A percentile compares a stretch with the other conserved stretches of the same genome.
phyloP scores from a whole-genome alignment of 2,797 vertebrate genomes.

The Enteromius trimaculatus region DNA sequence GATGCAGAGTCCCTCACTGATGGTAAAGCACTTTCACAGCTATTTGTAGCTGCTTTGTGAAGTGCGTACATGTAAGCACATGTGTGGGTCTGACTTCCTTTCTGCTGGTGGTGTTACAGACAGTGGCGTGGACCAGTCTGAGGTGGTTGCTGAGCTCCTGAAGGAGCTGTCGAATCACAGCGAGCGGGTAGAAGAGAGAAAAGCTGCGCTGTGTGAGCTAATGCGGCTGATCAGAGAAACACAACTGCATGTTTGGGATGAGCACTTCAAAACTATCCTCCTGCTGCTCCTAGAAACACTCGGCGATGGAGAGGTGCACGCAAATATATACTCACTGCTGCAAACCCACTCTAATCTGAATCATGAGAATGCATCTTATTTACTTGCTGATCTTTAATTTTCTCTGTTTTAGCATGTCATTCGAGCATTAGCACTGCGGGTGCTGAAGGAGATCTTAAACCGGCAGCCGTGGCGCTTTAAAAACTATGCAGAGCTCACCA shows the following conservation, averaged over 20 bases:
- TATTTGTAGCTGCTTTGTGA: not conserved
- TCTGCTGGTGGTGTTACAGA: constrained; percentile 73
- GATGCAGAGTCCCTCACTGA: constrained; percentile 90
- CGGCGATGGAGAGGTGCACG: constrained; percentile 91
- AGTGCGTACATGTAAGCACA: not conserved
- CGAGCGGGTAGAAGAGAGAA: constrained; percentile 94
- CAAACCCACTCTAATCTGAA: not conserved
- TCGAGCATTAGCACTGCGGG: constrained; percentile 92
- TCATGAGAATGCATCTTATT: not conserved
- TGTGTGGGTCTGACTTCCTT: not conserved
- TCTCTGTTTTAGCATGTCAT: constrained; percentile 84
- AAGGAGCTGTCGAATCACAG: constrained; percentile 97
- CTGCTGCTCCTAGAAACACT: constrained; percentile 94
- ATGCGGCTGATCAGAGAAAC: constrained; percentile 93
- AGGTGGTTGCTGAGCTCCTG: constrained; percentile 92
- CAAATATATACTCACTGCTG: not conserved
- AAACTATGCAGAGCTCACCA: constrained; percentile 96
- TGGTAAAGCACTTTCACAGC: constrained; percentile 72
- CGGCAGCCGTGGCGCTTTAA: constrained; percentile 97
- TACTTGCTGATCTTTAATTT: constrained; percentile 7
- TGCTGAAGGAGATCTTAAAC: constrained; percentile 92
- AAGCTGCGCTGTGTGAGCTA: constrained; percentile 89
- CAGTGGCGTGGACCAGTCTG: constrained; percentile 89
- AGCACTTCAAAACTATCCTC: constrained; percentile 98
- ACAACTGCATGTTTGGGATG: constrained; percentile 95